Base-by-base conservation (phyloP, 2,113 vertebrate genomes). In the Anser brachyrhynchus region DNA sequence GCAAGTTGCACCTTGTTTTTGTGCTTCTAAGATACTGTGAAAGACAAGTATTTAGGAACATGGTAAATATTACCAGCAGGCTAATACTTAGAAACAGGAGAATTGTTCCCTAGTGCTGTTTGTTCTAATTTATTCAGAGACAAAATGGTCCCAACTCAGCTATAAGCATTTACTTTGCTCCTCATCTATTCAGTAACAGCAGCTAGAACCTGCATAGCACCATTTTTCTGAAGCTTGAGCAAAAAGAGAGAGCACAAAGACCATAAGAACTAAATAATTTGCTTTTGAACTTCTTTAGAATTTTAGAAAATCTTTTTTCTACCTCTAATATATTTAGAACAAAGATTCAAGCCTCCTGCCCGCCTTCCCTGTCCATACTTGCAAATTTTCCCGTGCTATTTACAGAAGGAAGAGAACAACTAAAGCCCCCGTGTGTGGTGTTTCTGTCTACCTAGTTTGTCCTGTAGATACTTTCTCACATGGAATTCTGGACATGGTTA, bases 111-210 rank as follows among this genome's bases (percentile, higher is more conserved):
- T 70, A 17, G 18, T 89, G 59, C 55, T 74, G 73, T 90, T 81
- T 92, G 14, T 86, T 54, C 61, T 81, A 35, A 58, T 81, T 28
- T 43, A 90, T 93, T 94, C 86, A 82, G 39, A 94, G 54, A 59
- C 35, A 79, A 95, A 89, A 65, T 65, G 78, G 77, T 23, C 66
- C 80, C 52, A 78, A 31, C 84, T 52, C 70, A 75, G 43, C 23
- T 74, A 51, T 62, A 46, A 88, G 65, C 33, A 74, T 54, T 37
- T 74, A 28, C 9, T 52, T 58, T 35, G 35, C 39, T 96, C 87
- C 71, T 69, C n/a, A 72, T 84, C 88, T 90, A 64, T 62, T 88
- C 44, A 85, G 44, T 85, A 55, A 61, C 23, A 80, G 75, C 39
- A 90, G 35, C 79, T 93, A 83, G 52, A 85, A 57, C 16, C 29